A percentile compares a stretch with the other conserved stretches of the same genome.
Evolutionary conservation across 2,113 vertebrate species (phyloP).

Genomic region (Dinomys branickii): DNA sequence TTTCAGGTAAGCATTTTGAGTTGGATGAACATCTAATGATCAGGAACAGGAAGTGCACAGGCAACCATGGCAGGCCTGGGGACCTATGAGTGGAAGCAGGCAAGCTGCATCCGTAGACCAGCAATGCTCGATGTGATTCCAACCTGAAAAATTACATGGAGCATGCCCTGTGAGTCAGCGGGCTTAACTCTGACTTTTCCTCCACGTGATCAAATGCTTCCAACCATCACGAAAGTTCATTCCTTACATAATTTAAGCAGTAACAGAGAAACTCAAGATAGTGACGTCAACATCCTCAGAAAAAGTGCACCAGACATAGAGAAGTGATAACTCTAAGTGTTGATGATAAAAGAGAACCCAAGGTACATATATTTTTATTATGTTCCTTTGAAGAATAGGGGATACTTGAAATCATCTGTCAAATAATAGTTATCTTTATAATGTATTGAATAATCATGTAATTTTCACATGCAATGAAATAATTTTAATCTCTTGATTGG

Average conservation of each 20-base stretch:
- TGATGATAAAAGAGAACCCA: background rate
- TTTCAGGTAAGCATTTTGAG: background rate
- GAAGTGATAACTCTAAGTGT: background rate
- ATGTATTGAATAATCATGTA: background rate
- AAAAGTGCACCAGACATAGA: background rate
- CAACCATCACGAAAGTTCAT: background rate
- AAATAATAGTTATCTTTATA: background rate
- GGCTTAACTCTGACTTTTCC: background rate
- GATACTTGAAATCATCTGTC: background rate
- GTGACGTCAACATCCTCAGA: background rate
- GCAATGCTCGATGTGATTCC: background rate
- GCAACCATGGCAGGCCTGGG: rapidly evolving
- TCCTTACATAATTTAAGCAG: background rate
- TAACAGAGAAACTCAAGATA: background rate
- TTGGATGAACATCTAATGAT: background rate
- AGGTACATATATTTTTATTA: background rate
- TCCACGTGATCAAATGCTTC: background rate
- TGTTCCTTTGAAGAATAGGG: background rate
- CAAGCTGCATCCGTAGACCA: background rate
- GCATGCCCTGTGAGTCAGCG: too few relatives aligned
- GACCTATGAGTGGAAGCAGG: background rate
- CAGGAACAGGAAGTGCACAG: background rate
- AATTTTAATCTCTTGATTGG: background rate
- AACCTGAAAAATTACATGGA: background rate
- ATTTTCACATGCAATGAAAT: background rate